Evolutionary conservation across 2,113 vertebrate species (phyloP).

Genomic region (Calyptommatus sinebrachiatus): DNA sequence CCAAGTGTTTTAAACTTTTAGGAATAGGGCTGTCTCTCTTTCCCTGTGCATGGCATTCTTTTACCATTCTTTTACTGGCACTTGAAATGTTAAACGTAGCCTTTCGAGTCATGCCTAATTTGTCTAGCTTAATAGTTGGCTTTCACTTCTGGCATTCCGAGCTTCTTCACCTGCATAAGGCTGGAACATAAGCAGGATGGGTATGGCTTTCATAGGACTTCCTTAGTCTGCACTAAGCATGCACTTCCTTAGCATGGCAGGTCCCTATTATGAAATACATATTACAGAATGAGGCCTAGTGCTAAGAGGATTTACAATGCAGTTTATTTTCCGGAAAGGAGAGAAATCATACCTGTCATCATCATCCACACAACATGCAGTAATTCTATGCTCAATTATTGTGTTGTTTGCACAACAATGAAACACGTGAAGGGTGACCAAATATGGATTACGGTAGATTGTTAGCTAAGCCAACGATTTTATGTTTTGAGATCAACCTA

Average conservation of each 20-base stretch:
- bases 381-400: not conserved
- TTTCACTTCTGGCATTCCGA: not conserved
- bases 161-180: not conserved
- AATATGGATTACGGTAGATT: not conserved
- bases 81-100: not conserved
- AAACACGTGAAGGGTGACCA: not conserved
- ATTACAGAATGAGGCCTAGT: not conserved
- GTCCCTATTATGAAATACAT: no score
- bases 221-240: no score
- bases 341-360: not conserved
- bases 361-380: not conserved
- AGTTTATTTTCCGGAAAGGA: not conserved
- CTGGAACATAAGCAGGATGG: not conserved
- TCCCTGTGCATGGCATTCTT: not conserved
- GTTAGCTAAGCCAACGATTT: not conserved
- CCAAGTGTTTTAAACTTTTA: slow-evolving; percentile 37
- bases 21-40: not conserved
- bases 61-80: not conserved
- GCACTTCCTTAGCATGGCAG: no score
- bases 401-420: not conserved
- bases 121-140: not conserved
- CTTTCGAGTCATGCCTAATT: not conserved
- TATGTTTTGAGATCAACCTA: not conserved
- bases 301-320: not conserved
- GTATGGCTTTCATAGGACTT: no score